Evolutionary conservation across 2,888 invertebrate species (phyloP), one percentile per base, ranked within the genome.

Genomic region (Timema podura): DNA sequence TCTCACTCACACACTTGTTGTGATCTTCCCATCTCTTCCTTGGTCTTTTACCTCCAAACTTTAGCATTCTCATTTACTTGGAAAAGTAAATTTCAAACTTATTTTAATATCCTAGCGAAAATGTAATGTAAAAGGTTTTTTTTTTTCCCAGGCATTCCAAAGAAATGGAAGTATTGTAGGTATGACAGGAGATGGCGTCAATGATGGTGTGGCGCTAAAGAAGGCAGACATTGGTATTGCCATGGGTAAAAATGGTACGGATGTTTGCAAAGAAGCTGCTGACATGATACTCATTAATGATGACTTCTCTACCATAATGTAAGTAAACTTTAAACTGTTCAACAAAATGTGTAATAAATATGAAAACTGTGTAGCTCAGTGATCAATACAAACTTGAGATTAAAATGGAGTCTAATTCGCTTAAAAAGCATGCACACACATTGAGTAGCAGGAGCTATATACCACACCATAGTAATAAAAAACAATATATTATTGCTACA

Each of bases 131-230:
- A 64, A 54, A 30, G 11, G 61, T 73, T 5, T 67, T 68, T 68
- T 46, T 65, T 70, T 68, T 46, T 65, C 69, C 30, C 76, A 86
- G 85, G 95, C 97, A 0, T 84, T 98, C 69, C 98, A 99, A 80
- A 87, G 91, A 75, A 90, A 91, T 68, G 96, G 97, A 2, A 90
- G 92, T 77, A 94, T 99, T 74, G 98, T 99, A 1, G 99, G 95
- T 6, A 99, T 99, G 98, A 99, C 98, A 0, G 99, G 99, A 1
- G 99, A 99, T 81, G 99, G 99, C 1, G 98, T 99, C 0, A 99
- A 99, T 79, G 99, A 99, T 82, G 98, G 97, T 0, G 98, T 98
- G 16, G 99, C 99, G 0, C 82, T 99, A 46, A 98, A 97, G 79
- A 92, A 95, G 74, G 97, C 99, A 0, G 98, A 99, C 79, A 98